Evolutionary conservation across 2,888 invertebrate genomes (phyloP).

Genomic region (Bursaphelenchus okinawaensis): DNA sequence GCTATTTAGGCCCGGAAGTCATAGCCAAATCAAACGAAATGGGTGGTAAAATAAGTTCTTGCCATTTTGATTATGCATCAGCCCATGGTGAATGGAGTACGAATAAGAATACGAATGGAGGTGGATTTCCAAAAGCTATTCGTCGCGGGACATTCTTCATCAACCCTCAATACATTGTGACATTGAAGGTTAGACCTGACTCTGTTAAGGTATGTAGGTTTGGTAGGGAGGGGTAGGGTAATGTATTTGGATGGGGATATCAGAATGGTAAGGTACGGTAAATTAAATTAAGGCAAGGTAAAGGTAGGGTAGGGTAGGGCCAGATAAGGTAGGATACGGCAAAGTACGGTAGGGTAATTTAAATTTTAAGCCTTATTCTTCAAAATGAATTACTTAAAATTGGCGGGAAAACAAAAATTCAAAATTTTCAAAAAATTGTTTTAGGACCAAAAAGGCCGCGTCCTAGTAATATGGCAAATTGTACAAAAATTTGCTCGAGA

Average conservation of each 20-base stretch:
- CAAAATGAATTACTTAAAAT: no score
- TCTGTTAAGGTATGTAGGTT: no score
- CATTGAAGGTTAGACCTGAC: not conserved
- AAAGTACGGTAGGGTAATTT: no score
- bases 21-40: conserved; percentile 6
- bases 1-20: conserved; percentile 8
- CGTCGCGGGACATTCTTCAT: not conserved
- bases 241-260: no score
- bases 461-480: conserved; percentile 9
- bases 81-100: conserved; percentile 5
- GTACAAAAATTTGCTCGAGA: conserved; percentile 9
- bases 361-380: no score
- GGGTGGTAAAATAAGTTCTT: not conserved
- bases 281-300: no score
- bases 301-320: no score
- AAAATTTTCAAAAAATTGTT: no score
- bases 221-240: no score
- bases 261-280: no score
- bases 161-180: conserved; percentile 8
- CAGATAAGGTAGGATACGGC: no score
- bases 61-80: conserved; percentile 3
- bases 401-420: no score
- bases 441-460: not conserved
- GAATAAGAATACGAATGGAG: conserved; percentile 5
- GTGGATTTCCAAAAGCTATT: conserved; percentile 8